These are phyloP conservation scores for Andrena chrysosceles DNA, from an alignment of 2,888 invertebrate genomes.

Conservation along the genomic window DNA sequence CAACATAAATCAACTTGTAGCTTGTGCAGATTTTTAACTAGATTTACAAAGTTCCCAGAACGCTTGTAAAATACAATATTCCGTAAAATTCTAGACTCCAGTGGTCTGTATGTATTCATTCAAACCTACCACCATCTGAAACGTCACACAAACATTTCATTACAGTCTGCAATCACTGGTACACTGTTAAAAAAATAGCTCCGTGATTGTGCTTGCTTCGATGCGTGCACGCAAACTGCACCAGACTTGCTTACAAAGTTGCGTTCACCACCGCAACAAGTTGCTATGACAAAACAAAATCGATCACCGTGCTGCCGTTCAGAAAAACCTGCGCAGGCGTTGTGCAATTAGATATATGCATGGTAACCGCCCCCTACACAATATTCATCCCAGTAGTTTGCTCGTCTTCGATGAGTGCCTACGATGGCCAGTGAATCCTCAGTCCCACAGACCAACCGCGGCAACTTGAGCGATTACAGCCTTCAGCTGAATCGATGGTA, in stretches of 20 bases:
- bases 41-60: background rate
- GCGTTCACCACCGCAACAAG: background rate
- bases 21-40: background rate
- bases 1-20: background rate
- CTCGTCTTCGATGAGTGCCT: background rate
- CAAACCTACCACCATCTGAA: too few species aligned
- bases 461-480: conserved; percentile 50
- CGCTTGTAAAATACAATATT: background rate
- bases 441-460: accelerated
- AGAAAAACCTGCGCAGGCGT: conserved; percentile 12
- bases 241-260: background rate
- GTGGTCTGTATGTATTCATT: too few species aligned
- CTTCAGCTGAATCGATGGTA: conserved; percentile 65
- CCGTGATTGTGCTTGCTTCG: too few species aligned
- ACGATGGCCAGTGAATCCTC: background rate
- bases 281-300: background rate
- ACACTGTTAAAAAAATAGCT: too few species aligned
- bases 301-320: background rate
- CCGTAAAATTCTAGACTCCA: too few species aligned
- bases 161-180: too few species aligned
- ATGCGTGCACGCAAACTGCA: too few species aligned
- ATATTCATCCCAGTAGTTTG: conserved; percentile 12
- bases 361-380: background rate
- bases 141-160: too few species aligned
- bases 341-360: background rate